A percentile compares a stretch with the other conserved stretches of the same genome.
These are phyloP conservation scores for Drosophila trapezifrons DNA, from an alignment of 1,140 invertebrate species.

Conservation along the genomic window DNA sequence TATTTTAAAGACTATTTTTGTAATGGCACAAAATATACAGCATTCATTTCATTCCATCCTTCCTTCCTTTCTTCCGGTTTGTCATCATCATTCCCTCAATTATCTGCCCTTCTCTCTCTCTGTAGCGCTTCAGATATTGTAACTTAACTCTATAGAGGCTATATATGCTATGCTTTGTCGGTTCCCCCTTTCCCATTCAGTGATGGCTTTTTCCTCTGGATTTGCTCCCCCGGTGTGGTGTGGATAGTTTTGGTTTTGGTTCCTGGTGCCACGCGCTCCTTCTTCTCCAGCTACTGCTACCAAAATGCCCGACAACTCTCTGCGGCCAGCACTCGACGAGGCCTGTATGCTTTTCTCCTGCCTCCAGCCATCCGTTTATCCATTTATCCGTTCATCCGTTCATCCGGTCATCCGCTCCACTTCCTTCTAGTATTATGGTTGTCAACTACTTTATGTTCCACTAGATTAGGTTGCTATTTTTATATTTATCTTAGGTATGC, in stretches of 20 bases:
- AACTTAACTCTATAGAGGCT: constrained; percentile 48
- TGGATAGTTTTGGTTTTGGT: constrained; percentile 29
- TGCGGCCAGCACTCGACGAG: constrained; percentile 44
- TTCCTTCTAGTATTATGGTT: constrained; percentile 50
- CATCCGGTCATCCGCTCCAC: constrained; percentile 17
- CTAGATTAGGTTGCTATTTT: constrained; percentile 82
- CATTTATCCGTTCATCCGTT: constrained; percentile 14
- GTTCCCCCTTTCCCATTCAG: constrained; percentile 18
- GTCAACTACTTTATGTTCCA: constrained; percentile 80
- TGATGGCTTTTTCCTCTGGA: constrained; percentile 26
- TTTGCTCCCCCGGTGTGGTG: constrained; percentile 16
- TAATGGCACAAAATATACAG: constrained; percentile 83
- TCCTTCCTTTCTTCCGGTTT: constrained; percentile 33
- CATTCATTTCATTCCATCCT: constrained; percentile 49
- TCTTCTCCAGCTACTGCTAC: constrained; percentile 40
- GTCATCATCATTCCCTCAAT: constrained; percentile 4
- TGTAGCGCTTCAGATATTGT: constrained; percentile 41
- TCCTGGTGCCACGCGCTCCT: constrained; percentile 29
- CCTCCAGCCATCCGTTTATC: constrained; percentile 13
- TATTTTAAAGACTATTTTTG: constrained; percentile 66
- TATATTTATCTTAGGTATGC: constrained; percentile 82
- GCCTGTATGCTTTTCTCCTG: constrained; percentile 39
- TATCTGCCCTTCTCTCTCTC: constrained; percentile 8
- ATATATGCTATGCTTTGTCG: constrained; percentile 42
- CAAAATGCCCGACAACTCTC: constrained; percentile 46